These are phyloP conservation scores for Pycnomerus fuliginosus DNA, from an alignment of 2,888 invertebrate genomes.

Conservation along the genomic window DNA sequence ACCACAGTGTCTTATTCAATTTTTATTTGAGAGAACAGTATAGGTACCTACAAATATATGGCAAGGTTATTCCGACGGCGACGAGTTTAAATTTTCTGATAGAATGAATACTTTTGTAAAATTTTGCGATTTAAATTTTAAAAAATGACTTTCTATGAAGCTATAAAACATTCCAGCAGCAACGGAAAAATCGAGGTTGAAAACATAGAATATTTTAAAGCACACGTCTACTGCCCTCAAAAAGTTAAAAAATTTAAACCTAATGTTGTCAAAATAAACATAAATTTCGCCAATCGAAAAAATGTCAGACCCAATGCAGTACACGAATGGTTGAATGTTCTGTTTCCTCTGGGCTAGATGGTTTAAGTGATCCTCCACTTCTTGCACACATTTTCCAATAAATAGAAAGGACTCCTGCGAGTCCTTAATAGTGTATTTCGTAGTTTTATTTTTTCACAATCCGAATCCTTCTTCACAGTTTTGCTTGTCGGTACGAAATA, in stretches of 20 bases:
- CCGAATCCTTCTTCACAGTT: constrained; percentile 10
- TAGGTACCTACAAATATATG: too few species aligned
- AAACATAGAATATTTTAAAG: constrained; percentile 7
- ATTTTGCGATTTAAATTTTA: constrained; percentile 2
- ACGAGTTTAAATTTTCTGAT: too few species aligned
- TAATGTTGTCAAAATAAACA: constrained; percentile 7
- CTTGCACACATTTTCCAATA: constrained; percentile 5
- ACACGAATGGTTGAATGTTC: constrained; percentile 6
- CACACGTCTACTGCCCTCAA: constrained; percentile 8
- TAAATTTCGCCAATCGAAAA: constrained; percentile 9
- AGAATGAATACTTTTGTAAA: constrained; percentile 5
- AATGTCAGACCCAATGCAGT: constrained; percentile 4
- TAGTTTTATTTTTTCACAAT: constrained; percentile 9
- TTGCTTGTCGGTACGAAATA: constrained; percentile 24
- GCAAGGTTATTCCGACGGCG: too few species aligned
- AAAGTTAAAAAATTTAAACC: constrained; percentile 5
- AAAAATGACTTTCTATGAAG: constrained; percentile 8
- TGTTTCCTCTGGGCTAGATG: constrained; percentile 3
- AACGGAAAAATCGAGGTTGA: constrained; percentile 7
- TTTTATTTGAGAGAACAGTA: too few species aligned
- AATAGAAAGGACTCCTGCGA: constrained; percentile 9
- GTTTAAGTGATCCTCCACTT: constrained; percentile 4
- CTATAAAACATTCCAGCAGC: constrained; percentile 6
- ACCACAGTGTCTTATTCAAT: too few species aligned
- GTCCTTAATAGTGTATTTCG: constrained; percentile 5